Evolutionary conservation across 2,113 vertebrate genomes (phyloP).

Genomic region (Silurus glanis): DNA sequence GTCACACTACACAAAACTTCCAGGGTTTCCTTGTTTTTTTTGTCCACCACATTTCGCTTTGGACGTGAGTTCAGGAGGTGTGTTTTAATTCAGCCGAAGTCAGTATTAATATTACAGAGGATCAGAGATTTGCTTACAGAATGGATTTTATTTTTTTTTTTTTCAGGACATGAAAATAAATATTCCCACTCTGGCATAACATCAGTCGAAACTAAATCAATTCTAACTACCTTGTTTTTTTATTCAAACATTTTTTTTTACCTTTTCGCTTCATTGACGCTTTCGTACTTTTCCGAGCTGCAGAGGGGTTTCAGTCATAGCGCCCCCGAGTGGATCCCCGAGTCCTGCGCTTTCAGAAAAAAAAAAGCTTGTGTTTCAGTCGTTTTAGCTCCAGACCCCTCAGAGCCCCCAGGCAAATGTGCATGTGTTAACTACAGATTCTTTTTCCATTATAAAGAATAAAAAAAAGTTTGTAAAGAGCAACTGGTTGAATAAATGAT

Average conservation of each 20-base stretch:
- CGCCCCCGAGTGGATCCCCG: conserved; percentile 21
- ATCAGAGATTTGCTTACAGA: conserved; percentile 24
- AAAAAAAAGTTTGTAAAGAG: conserved; percentile 80
- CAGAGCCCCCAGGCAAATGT: conserved; percentile 77
- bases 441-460: conserved; percentile 78
- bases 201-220: background rate
- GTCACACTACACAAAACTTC: background rate
- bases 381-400: conserved; percentile 55
- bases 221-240: conserved; percentile 25
- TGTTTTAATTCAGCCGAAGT: conserved; percentile 51
- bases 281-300: conserved; percentile 4
- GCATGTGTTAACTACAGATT: conserved; percentile 85
- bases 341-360: conserved; percentile 28
- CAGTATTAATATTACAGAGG: conserved; percentile 69
- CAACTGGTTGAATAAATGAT: conserved; percentile 84
- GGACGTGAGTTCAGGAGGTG: background rate
- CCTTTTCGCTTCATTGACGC: background rate
- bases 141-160: background rate
- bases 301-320: conserved; percentile 19
- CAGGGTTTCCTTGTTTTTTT: background rate
- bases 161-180: background rate
- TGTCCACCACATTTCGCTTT: background rate
- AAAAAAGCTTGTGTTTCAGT: background rate
- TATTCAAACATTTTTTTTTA: background rate
- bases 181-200: conserved; percentile 4